Conservation (phyloP, 2,113 vertebrate genomes). For the Crypturellus undulatus region DNA sequence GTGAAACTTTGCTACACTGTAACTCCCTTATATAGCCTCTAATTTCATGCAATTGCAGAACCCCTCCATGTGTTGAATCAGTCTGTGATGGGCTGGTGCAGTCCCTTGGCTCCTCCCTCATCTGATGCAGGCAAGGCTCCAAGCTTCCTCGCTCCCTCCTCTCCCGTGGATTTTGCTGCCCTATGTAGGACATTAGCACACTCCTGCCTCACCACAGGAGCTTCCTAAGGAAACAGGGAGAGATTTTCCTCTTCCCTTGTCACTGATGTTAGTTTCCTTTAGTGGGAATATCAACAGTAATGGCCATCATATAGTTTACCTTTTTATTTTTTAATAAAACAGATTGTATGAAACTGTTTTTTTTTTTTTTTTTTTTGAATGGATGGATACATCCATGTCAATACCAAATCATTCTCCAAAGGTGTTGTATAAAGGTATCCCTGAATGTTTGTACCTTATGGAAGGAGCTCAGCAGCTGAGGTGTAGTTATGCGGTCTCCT, state of each 20-base stretch:
- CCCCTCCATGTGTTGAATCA: background rate
- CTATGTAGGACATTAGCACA: background rate
- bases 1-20: background rate
- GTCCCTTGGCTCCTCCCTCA: background rate
- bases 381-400: fast-evolving
- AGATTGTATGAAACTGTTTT: background rate
- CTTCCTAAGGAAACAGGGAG: background rate
- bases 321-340: background rate
- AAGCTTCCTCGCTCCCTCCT: background rate
- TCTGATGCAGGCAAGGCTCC: background rate
- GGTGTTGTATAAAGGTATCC: background rate
- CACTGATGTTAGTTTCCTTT: background rate
- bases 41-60: background rate
- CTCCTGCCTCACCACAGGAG: background rate
- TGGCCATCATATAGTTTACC: background rate
- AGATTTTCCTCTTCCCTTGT: background rate
- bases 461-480: background rate
- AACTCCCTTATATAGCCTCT: background rate
- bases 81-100: background rate
- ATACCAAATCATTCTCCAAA: background rate
- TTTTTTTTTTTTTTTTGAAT: background rate
- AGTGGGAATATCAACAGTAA: background rate
- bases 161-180: background rate
- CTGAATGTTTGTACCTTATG: fast-evolving
- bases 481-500: background rate